phyloP scores from a whole-genome alignment of 1,140 invertebrate genomes.

The Phymorhynchus buccinoides region DNA sequence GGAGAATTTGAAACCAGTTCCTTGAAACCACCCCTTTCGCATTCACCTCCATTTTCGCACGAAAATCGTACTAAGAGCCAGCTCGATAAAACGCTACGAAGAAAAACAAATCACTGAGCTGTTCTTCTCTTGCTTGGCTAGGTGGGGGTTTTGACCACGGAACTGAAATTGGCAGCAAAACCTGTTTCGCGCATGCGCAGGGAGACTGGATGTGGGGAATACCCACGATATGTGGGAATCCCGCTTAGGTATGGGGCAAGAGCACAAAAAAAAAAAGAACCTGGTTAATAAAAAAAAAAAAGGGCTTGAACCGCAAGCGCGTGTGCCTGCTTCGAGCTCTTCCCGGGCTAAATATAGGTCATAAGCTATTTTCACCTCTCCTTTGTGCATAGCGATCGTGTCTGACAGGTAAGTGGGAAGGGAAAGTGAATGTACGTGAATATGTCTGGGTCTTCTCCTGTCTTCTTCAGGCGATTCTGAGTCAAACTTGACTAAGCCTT shows the following conservation, averaged over 20 bases:
- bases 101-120: not conserved
- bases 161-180: not conserved
- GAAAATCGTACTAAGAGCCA: not conserved
- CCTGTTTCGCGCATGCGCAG: not conserved
- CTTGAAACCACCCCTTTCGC: not conserved
- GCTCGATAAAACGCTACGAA: not conserved
- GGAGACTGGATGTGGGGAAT: not conserved
- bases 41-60: not conserved
- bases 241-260: constrained; percentile 9
- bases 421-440: not conserved
- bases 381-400: not conserved
- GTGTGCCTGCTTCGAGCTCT: not conserved
- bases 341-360: constrained; percentile 14
- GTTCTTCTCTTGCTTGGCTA: not conserved
- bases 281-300: not conserved
- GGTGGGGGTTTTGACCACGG: not conserved
- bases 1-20: not conserved
- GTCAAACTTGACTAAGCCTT: not conserved
- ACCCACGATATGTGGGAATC: constrained; percentile 2
- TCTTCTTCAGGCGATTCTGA: too few relatives aligned
- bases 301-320: not conserved
- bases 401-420: not conserved
- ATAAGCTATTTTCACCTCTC: constrained; percentile 2
- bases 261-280: not conserved
- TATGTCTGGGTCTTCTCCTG: not conserved